A percentile compares a stretch with the other conserved stretches of the same genome.
These are phyloP conservation scores for Erebia palarica DNA, from an alignment of 2,888 invertebrate genomes.

Conservation along the genomic window DNA sequence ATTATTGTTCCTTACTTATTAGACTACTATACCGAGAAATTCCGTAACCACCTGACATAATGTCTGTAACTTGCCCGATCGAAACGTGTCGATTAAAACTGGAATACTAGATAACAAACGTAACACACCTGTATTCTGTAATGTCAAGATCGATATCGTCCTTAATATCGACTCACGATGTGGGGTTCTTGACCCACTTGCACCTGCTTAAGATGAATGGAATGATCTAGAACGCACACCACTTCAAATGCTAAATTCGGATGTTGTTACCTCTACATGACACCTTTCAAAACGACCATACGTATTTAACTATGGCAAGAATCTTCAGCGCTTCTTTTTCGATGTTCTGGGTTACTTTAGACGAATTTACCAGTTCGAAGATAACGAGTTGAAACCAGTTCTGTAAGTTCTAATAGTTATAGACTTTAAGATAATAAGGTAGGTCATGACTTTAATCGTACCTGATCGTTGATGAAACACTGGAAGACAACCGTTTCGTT, in stretches of 20 bases:
- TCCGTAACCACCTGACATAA: background rate
- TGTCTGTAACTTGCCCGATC: background rate
- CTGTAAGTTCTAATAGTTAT: background rate
- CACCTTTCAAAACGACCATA: background rate
- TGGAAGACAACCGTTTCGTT: too few relatives aligned
- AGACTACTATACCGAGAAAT: background rate
- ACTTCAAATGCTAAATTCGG: background rate
- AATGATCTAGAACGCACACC: constrained; percentile 7
- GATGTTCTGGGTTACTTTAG: background rate
- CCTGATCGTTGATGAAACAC: background rate
- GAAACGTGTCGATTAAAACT: constrained; percentile 15
- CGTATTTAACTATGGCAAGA: too few relatives aligned
- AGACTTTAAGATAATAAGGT: background rate
- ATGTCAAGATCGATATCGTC: constrained; percentile 30
- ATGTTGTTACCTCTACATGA: background rate
- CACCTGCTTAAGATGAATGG: constrained; percentile 33
- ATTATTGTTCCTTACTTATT: background rate
- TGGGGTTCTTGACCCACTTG: constrained; percentile 35
- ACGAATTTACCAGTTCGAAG: background rate
- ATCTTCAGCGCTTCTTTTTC: background rate
- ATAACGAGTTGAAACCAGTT: background rate
- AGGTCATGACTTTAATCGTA: too few relatives aligned
- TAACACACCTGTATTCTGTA: constrained; percentile 14
- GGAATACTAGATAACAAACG: constrained; percentile 5
- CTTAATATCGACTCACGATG: constrained; percentile 15